These are phyloP conservation scores for Rutpela maculata DNA, from an alignment of 2,888 invertebrate species.

Conservation along the genomic window DNA sequence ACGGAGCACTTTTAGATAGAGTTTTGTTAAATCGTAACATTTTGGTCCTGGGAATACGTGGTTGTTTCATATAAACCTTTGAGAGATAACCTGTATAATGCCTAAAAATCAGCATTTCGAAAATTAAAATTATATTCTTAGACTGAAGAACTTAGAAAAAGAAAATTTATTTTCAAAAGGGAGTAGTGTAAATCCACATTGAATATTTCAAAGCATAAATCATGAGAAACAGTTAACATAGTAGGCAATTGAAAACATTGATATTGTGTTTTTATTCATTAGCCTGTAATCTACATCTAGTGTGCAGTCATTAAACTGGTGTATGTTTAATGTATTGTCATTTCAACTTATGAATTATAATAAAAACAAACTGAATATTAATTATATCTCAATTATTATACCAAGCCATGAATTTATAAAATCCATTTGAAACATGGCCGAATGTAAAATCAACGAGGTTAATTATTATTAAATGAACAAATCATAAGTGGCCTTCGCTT, in stretches of 20 bases:
- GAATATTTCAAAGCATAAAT: no score
- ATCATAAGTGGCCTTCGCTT: constrained; percentile 54
- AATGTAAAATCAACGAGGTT: constrained; percentile 51
- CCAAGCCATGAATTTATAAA: constrained; percentile 48
- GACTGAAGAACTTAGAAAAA: no score
- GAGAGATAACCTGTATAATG: no score
- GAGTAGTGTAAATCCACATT: no score
- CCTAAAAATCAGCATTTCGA: no score
- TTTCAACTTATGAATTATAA: constrained; percentile 47
- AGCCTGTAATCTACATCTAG: constrained; percentile 13
- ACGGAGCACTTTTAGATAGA: no score
- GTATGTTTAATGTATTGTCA: constrained; percentile 44
- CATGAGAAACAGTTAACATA: background rate
- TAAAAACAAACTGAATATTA: constrained; percentile 52
- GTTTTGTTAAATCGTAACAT: no score
- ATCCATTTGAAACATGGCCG: constrained; percentile 44
- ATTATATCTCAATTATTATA: constrained; percentile 55
- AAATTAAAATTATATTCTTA: no score
- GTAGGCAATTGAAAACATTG: background rate
- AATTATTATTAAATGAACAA: constrained; percentile 56
- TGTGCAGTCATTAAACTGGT: constrained; percentile 24
- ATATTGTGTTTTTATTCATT: constrained; percentile 18
- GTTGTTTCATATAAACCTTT: no score
- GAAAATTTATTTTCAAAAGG: no score
- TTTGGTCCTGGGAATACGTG: no score